These are phyloP conservation scores for Prionace glauca DNA, from an alignment of 2,797 vertebrate genomes.

Conservation along the genomic window DNA sequence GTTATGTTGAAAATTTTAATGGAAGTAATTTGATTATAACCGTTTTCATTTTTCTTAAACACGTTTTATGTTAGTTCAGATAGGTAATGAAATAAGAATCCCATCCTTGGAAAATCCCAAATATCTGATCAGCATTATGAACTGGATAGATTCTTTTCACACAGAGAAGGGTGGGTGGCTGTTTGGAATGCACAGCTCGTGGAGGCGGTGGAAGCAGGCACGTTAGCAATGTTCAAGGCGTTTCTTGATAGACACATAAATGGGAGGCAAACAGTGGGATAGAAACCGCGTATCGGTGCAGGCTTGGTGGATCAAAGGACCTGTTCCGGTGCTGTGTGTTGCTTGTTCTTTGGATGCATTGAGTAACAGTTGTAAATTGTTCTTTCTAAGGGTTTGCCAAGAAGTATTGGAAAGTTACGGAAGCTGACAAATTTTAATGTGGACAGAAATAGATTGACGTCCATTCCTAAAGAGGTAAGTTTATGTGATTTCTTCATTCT, in stretches of 20 bases:
- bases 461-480: slow-evolving; percentile 91
- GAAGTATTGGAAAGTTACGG: slow-evolving; percentile 88
- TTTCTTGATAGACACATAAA: too few relatives aligned
- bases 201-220: too few relatives aligned
- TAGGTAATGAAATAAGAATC: background rate
- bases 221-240: too few relatives aligned
- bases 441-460: slow-evolving; percentile 84
- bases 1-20: background rate
- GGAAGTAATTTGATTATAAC: background rate
- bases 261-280: too few relatives aligned
- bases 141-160: background rate
- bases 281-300: too few relatives aligned
- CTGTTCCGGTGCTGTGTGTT: too few relatives aligned
- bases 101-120: background rate
- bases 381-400: slow-evolving; percentile 74
- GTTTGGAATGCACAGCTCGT: too few relatives aligned
- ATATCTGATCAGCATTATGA: background rate
- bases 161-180: too few relatives aligned
- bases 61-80: background rate
- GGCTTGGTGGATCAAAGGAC: too few relatives aligned
- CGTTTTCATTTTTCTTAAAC: background rate
- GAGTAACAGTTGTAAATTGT: slow-evolving; percentile 6
- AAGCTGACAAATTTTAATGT: slow-evolving; percentile 91
- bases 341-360: background rate
- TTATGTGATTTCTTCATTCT: background rate